Percentiles rank a stretch among this genome's conserved stretches.
These are phyloP conservation scores for Caenorhabditis zanzibari DNA, from an alignment of 2,888 invertebrate genomes.

Conservation along the genomic window DNA sequence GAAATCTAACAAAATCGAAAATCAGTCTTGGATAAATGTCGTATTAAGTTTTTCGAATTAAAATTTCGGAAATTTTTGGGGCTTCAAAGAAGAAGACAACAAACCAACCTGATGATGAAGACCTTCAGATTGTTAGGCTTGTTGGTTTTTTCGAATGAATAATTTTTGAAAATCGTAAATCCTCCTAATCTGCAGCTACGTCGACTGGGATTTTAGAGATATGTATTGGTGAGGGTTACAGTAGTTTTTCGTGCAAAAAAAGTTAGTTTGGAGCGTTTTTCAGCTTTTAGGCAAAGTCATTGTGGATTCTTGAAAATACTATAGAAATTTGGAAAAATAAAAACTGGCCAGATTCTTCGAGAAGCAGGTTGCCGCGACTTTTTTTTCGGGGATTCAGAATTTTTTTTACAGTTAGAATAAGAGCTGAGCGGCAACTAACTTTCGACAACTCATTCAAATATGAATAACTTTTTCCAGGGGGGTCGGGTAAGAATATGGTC, in stretches of 20 bases:
- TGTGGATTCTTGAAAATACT: too few species aligned
- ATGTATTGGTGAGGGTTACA: not conserved
- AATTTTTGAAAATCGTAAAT: slow-evolving; percentile 7
- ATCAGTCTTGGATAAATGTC: not conserved
- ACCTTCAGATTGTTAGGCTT: slow-evolving; percentile 7
- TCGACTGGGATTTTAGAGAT: too few species aligned
- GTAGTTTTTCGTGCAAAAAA: slow-evolving; percentile 2
- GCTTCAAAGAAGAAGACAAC: not conserved
- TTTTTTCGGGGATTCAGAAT: too few species aligned
- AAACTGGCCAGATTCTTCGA: too few species aligned
- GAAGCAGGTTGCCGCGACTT: too few species aligned
- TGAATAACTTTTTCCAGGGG: too few species aligned
- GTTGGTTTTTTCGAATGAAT: not conserved
- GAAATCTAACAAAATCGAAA: slow-evolving; percentile 7
- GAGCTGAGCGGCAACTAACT: too few species aligned
- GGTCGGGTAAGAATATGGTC: too few species aligned
- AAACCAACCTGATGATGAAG: not conserved
- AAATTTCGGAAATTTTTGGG: not conserved
- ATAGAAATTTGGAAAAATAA: too few species aligned
- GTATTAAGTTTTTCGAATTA: slow-evolving; percentile 14
- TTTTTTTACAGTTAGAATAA: too few species aligned
- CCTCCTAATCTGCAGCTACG: not conserved
- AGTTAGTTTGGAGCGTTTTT: not conserved
- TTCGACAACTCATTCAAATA: too few species aligned
- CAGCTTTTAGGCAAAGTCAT: too few species aligned